A percentile compares a stretch with the other conserved stretches of the same genome.
Evolutionary conservation across 1,140 invertebrate species (phyloP).

Genomic region (Platorchestia sp.): DNA sequence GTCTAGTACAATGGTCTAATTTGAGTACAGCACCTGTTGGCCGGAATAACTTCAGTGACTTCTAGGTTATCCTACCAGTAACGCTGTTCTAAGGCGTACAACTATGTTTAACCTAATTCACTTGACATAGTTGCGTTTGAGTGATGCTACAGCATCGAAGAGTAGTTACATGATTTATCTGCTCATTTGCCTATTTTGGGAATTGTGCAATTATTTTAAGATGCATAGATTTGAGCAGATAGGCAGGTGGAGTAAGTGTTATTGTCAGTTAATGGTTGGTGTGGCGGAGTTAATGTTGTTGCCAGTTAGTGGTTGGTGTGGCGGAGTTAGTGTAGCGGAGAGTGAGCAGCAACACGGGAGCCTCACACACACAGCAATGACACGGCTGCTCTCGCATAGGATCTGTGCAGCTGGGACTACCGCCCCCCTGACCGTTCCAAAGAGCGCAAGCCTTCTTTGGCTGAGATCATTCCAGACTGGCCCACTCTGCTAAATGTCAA

Average conservation of each 20-base stretch:
- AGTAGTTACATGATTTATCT: not conserved
- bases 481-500: conserved; percentile 88
- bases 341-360: not conserved
- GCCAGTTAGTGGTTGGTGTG: not conserved
- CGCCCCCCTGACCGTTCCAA: conserved; percentile 71
- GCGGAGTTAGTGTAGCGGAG: not conserved
- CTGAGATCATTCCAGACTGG: conserved; percentile 97
- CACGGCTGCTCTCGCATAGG: conserved; percentile 3
- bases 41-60: too few species aligned
- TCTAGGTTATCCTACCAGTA: too few species aligned
- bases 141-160: too few species aligned
- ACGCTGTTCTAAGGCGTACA: too few species aligned
- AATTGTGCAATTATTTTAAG: not conserved
- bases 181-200: not conserved
- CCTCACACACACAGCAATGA: not conserved
- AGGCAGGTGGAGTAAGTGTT: not conserved
- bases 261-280: not conserved
- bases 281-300: not conserved
- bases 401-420: conserved; percentile 56
- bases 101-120: too few species aligned
- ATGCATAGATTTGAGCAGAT: not conserved
- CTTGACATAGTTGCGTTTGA: too few species aligned
- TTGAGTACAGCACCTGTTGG: too few species aligned
- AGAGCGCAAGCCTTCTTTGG: conserved; percentile 86
- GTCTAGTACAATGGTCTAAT: too few species aligned